Percentiles rank a stretch among this genome's conserved stretches.
Conservation (phyloP, 1,140 invertebrate species). For the Drosophila subpulchrella region DNA sequence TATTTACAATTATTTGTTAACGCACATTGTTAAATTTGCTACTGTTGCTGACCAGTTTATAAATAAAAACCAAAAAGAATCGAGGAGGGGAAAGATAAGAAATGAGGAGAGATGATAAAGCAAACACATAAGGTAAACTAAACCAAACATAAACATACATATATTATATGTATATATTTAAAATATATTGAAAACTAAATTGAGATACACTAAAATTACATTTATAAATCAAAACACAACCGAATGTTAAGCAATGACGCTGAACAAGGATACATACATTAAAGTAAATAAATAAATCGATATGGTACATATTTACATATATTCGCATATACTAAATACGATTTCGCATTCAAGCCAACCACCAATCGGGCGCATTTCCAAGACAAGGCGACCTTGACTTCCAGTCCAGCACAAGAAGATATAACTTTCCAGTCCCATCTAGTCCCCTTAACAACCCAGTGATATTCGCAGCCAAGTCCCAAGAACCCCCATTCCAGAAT, state of each 20-base stretch:
- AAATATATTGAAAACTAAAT: slow-evolving; percentile 74
- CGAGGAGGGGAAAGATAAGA: neutral
- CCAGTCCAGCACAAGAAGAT: slow-evolving; percentile 37
- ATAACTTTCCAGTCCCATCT: neutral
- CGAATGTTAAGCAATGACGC: slow-evolving; percentile 51
- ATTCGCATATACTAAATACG: slow-evolving; percentile 48
- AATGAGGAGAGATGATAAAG: slow-evolving; percentile 30
- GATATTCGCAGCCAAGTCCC: slow-evolving; percentile 11
- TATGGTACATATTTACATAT: slow-evolving; percentile 69
- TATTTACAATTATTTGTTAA: slow-evolving; percentile 85
- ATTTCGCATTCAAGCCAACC: slow-evolving; percentile 41
- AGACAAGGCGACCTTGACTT: slow-evolving; percentile 34
- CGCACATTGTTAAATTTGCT: slow-evolving; percentile 85
- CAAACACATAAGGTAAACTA: slow-evolving; percentile 70
- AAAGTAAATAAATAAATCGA: slow-evolving; percentile 57
- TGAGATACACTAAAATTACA: slow-evolving; percentile 71
- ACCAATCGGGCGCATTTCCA: slow-evolving; percentile 33
- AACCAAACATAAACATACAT: slow-evolving; percentile 73
- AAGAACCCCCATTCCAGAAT: neutral
- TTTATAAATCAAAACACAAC: slow-evolving; percentile 74
- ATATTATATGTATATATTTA: slow-evolving; percentile 83
- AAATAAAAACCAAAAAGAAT: slow-evolving; percentile 61
- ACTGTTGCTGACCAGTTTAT: slow-evolving; percentile 85
- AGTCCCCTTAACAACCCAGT: neutral
- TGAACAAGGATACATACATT: slow-evolving; percentile 54